phyloP scores from a whole-genome alignment of 2,797 vertebrate species.

The Epinephelus awoara region DNA sequence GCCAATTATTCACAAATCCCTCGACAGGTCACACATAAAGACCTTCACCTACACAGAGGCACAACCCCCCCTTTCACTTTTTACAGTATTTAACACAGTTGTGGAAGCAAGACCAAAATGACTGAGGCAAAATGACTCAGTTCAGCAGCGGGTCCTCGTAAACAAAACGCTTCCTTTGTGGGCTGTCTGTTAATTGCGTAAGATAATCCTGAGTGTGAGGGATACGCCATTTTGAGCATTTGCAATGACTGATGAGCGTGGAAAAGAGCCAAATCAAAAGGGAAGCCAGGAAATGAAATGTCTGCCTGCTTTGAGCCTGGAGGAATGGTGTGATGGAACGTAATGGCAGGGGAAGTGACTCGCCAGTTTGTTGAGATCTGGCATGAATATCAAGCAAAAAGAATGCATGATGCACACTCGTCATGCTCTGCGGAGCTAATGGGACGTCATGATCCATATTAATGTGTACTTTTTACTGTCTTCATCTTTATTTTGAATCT shows the following conservation, averaged over 20 bases:
- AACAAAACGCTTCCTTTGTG: constrained; percentile 62
- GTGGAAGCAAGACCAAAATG: constrained; percentile 35
- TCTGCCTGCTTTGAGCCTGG: constrained; percentile 63
- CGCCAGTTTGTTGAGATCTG: constrained; percentile 58
- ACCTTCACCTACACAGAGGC: constrained; percentile 18
- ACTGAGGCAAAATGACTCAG: constrained; percentile 47
- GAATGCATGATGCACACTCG: constrained; percentile 31
- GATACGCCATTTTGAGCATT: constrained; percentile 78
- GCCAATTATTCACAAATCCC: neutral
- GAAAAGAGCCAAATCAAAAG: constrained; percentile 73
- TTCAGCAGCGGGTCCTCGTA: constrained; percentile 25
- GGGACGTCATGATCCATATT: neutral
- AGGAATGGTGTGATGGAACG: constrained; percentile 61
- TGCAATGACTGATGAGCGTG: constrained; percentile 74
- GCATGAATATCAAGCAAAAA: constrained; percentile 54
- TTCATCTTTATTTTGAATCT: neutral
- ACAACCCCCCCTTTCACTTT: constrained; percentile 12
- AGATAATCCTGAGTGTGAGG: constrained; percentile 74
- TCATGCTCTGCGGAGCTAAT: constrained; percentile 40
- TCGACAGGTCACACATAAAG: neutral
- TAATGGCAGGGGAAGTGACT: constrained; percentile 42
- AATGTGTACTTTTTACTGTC: constrained; percentile 10
- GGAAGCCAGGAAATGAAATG: constrained; percentile 73
- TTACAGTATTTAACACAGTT: constrained; percentile 14
- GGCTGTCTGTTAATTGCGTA: constrained; percentile 70